phyloP scores from a whole-genome alignment of 2,113 vertebrate genomes.

The Agapornis roseicollis region DNA sequence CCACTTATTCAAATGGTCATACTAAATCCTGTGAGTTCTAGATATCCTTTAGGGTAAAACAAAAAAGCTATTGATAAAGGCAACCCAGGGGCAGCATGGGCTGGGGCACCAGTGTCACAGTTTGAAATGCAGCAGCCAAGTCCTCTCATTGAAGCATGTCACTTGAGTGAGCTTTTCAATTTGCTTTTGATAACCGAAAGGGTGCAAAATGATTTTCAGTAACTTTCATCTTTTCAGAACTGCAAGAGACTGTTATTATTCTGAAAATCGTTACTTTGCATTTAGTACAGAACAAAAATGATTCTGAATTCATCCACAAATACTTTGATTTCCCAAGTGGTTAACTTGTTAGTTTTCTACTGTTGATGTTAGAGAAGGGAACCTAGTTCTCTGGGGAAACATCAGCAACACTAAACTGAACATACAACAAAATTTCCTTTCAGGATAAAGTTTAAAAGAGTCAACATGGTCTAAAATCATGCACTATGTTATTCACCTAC shows the following conservation, averaged over 20 bases:
- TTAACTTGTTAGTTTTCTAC: background rate
- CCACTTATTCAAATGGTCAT: background rate
- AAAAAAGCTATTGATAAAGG: background rate
- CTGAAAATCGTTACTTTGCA: background rate
- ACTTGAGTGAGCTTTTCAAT: background rate
- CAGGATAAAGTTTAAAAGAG: background rate
- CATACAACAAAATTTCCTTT: background rate
- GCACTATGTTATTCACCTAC: background rate
- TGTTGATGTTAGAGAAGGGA: background rate
- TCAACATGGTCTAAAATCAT: conserved; percentile 7
- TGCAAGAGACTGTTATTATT: background rate
- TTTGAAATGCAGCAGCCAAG: background rate
- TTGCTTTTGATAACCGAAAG: background rate
- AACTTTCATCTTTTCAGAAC: background rate
- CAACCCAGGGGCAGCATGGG: background rate
- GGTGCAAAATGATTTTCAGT: background rate
- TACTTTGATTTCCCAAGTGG: background rate
- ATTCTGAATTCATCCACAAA: background rate
- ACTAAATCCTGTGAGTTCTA: background rate
- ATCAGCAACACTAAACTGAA: background rate
- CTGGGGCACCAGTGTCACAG: background rate
- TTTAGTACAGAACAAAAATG: background rate
- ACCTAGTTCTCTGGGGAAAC: background rate
- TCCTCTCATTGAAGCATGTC: background rate
- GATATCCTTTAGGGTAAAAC: background rate